A percentile compares a stretch with the other conserved stretches of the same genome.
phyloP scores from a whole-genome alignment of 2,797 vertebrate genomes.

The Fundulus diaphanus region DNA sequence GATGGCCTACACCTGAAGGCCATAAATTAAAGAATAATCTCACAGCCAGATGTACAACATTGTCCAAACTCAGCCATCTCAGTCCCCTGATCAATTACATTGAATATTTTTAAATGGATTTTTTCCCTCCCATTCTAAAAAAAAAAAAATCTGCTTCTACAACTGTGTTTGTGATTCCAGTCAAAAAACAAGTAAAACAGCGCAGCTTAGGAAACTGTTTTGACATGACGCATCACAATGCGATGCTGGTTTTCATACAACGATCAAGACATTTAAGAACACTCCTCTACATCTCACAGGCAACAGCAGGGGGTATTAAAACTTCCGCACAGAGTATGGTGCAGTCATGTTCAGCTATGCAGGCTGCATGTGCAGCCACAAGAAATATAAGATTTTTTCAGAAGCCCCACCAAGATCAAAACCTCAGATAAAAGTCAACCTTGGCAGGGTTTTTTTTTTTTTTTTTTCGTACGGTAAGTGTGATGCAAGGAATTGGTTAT shows the following conservation, averaged over 20 bases:
- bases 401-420: constrained; percentile 15
- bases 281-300: neutral
- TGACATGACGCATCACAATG: neutral
- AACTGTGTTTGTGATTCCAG: neutral
- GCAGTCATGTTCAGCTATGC: neutral
- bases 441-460: neutral
- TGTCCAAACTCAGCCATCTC: neutral
- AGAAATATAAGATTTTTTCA: neutral
- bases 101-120: no score
- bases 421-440: constrained; percentile 15
- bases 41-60: neutral
- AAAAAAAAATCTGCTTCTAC: neutral
- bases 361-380: neutral
- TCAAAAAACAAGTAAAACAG: neutral
- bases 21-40: neutral
- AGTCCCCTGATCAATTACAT: neutral
- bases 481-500: neutral
- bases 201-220: neutral
- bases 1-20: neutral
- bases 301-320: neutral
- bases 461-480: neutral
- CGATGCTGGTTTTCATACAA: neutral
- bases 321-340: neutral
- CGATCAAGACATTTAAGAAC: neutral
- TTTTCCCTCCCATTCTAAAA: neutral